These are phyloP conservation scores for Stomorhina lunata DNA, from an alignment of 2,888 invertebrate species.

Conservation along the genomic window DNA sequence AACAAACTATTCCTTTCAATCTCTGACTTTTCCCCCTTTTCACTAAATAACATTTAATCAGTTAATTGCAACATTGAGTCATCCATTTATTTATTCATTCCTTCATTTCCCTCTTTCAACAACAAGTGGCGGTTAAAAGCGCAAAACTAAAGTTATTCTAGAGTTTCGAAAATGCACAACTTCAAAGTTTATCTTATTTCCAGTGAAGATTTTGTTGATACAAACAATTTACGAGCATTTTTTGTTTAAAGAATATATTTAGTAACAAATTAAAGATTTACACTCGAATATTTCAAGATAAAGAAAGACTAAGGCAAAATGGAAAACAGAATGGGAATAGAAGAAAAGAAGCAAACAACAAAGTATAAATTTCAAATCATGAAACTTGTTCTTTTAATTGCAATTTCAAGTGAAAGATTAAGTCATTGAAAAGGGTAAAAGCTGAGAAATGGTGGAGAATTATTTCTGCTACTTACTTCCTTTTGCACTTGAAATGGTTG, in stretches of 20 bases:
- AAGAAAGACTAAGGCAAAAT: neutral
- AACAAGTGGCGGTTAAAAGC: conserved; percentile 44
- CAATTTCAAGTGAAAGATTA: conserved; percentile 50
- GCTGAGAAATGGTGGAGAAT: too few relatives aligned
- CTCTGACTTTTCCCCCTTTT: too few relatives aligned
- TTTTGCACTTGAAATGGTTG: conserved; percentile 39
- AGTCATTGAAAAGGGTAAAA: conserved; percentile 12
- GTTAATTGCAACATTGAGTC: conserved; percentile 3
- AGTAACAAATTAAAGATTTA: conserved; percentile 19
- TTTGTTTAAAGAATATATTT: conserved; percentile 18
- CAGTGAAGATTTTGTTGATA: neutral
- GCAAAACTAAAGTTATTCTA: conserved; percentile 36
- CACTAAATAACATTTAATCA: too few relatives aligned
- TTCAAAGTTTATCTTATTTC: neutral
- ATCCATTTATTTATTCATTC: neutral
- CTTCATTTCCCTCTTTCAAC: too few relatives aligned
- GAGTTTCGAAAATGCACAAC: conserved; percentile 31
- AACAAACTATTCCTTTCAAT: neutral
- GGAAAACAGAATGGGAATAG: neutral
- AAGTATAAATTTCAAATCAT: neutral
- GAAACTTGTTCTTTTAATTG: conserved; percentile 49
- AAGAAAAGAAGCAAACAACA: neutral
- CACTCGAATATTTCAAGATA: conserved; percentile 1
- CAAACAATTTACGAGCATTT: neutral
- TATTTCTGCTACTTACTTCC: neutral